These are phyloP conservation scores for Xanthia togata DNA, from an alignment of 2,888 invertebrate species.

Conservation along the genomic window DNA sequence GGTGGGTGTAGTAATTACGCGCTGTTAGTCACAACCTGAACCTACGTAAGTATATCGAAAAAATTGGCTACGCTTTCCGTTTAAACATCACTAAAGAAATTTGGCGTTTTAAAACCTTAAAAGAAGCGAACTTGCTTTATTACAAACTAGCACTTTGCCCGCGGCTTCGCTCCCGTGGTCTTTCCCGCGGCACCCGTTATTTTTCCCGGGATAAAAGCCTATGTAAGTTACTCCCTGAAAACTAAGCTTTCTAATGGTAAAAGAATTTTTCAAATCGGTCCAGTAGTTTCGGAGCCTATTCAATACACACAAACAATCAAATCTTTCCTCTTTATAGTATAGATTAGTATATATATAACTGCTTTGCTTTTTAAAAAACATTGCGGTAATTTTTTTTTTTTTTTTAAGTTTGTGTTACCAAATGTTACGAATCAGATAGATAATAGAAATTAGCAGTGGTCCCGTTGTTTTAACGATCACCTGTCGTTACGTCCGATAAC, in stretches of 20 bases:
- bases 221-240: too few relatives aligned
- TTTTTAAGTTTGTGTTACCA: background rate
- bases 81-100: background rate
- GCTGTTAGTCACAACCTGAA: constrained; percentile 35
- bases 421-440: background rate
- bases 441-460: background rate
- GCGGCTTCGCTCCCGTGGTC: too few relatives aligned
- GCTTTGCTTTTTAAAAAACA: background rate
- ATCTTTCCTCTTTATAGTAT: too few relatives aligned
- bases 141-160: too few relatives aligned
- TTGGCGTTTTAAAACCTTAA: background rate
- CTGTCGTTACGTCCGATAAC: background rate
- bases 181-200: too few relatives aligned
- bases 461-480: background rate
- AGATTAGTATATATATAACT: too few relatives aligned
- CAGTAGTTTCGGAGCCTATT: too few relatives aligned
- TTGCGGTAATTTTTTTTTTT: background rate
- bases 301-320: too few relatives aligned
- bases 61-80: constrained; percentile 16
- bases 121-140: background rate
- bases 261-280: too few relatives aligned
- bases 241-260: too few relatives aligned
- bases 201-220: too few relatives aligned
- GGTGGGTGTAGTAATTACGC: constrained; percentile 50
- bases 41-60: constrained; percentile 25